Percentiles rank a stretch among this genome's conserved stretches.
Conservation (phyloP, 1,140 invertebrate species). For the Drosophila pruinosa region DNA sequence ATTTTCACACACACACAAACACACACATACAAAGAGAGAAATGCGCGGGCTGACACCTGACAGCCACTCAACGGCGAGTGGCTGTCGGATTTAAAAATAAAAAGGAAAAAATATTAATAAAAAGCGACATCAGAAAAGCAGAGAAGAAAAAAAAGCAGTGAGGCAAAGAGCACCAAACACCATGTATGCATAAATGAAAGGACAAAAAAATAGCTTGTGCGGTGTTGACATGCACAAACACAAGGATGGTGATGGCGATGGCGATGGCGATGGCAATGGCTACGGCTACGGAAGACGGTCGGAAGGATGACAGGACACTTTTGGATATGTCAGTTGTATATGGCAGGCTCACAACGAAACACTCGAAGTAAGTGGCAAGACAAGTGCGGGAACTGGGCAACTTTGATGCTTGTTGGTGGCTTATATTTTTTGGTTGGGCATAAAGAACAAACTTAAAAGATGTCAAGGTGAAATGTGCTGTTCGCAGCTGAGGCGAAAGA, state of each 20-base stretch:
- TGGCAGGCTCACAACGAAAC: slow-evolving; percentile 5
- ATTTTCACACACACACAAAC: slow-evolving; percentile 45
- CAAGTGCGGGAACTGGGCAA: background rate
- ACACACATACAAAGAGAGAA: slow-evolving; percentile 21
- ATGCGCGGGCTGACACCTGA: slow-evolving; percentile 67
- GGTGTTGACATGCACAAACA: slow-evolving; percentile 33
- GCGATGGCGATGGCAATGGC: too few relatives aligned
- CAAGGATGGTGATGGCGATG: background rate
- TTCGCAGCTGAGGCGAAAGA: slow-evolving; percentile 12
- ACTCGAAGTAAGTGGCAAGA: slow-evolving; percentile 10
- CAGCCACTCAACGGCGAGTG: slow-evolving; percentile 76
- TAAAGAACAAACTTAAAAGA: slow-evolving; percentile 62
- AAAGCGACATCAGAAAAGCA: slow-evolving; percentile 35
- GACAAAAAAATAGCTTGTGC: slow-evolving; percentile 32
- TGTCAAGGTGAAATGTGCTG: slow-evolving; percentile 60
- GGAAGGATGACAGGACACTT: slow-evolving; percentile 68
- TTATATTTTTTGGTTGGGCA: slow-evolving; percentile 27
- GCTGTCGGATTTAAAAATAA: slow-evolving; percentile 72
- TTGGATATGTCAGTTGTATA: slow-evolving; percentile 68
- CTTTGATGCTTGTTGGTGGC: slow-evolving; percentile 10
- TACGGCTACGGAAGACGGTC: slow-evolving; percentile 1
- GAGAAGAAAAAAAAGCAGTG: background rate
- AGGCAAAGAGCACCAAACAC: slow-evolving; percentile 28
- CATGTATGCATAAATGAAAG: slow-evolving; percentile 73
- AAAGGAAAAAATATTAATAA: slow-evolving; percentile 48